Conservation (phyloP, 2,888 invertebrate genomes). For the Stictocephala bisonia region DNA sequence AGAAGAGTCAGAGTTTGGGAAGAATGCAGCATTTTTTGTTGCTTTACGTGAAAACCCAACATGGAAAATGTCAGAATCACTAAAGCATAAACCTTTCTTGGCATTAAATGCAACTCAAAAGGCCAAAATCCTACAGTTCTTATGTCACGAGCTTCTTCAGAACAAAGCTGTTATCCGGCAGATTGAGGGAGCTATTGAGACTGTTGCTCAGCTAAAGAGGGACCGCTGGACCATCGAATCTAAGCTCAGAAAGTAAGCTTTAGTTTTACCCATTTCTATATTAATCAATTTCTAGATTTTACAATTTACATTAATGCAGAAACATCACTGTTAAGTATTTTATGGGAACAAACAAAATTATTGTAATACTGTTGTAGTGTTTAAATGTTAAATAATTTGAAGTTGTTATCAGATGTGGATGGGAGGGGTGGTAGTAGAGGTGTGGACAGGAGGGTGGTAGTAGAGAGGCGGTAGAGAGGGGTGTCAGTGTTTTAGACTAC, state of each 20-base stretch:
- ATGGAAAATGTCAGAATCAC: slow-evolving; percentile 81
- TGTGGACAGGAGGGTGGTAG: too few relatives aligned
- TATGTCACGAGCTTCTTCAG: slow-evolving; percentile 94
- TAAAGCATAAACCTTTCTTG: slow-evolving; percentile 87
- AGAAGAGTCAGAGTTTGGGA: slow-evolving; percentile 75
- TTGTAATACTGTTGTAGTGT: too few relatives aligned
- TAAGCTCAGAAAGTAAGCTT: slow-evolving; percentile 44
- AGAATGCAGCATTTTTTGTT: slow-evolving; percentile 84
- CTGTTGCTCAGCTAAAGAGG: slow-evolving; percentile 85
- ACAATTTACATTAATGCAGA: too few relatives aligned
- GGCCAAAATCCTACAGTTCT: slow-evolving; percentile 87
- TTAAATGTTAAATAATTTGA: too few relatives aligned
- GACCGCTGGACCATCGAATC: slow-evolving; percentile 76
- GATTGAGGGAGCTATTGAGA: slow-evolving; percentile 89
- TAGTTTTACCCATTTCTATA: too few relatives aligned
- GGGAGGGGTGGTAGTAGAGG: too few relatives aligned
- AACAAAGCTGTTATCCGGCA: slow-evolving; percentile 92
- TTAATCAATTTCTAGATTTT: too few relatives aligned
- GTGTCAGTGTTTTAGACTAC: too few relatives aligned
- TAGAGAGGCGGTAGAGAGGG: too few relatives aligned
- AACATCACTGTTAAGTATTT: too few relatives aligned
- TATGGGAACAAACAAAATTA: too few relatives aligned
- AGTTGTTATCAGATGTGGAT: too few relatives aligned
- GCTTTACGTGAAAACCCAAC: slow-evolving; percentile 80
- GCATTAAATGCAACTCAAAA: slow-evolving; percentile 88